Percentiles rank a stretch among this genome's conserved stretches.
Evolutionary conservation across 2,113 vertebrate species (phyloP).

Genomic region (Reinhardtius hippoglossoides): DNA sequence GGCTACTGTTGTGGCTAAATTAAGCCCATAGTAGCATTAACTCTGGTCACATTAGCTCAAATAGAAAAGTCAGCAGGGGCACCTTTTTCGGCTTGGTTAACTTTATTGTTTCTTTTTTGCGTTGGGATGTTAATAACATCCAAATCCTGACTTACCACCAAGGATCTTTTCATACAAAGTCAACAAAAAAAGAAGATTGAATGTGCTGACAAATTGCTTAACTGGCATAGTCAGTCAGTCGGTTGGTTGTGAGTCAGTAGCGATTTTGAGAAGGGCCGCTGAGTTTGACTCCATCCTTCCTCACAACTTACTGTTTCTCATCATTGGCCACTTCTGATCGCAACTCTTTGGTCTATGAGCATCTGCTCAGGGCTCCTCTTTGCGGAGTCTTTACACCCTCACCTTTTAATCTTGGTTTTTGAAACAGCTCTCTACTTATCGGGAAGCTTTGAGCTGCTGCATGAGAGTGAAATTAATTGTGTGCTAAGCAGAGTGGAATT

Average conservation of each 20-base stretch:
- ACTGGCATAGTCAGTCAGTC: constrained; percentile 29
- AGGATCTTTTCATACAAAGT: constrained; percentile 71
- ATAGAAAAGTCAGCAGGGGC: constrained; percentile 83
- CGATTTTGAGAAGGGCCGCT: not conserved
- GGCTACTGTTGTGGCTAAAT: constrained; percentile 81
- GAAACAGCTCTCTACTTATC: constrained; percentile 65
- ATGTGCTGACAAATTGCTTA: constrained; percentile 58
- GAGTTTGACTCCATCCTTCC: constrained; percentile 37
- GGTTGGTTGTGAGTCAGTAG: constrained; percentile 15
- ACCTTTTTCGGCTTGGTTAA: constrained; percentile 80
- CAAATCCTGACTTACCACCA: constrained; percentile 75
- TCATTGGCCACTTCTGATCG: constrained; percentile 51
- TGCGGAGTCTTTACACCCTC: constrained; percentile 56
- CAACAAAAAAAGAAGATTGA: constrained; percentile 66
- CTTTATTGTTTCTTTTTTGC: constrained; percentile 81
- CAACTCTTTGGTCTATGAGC: constrained; percentile 56
- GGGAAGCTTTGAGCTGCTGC: constrained; percentile 64
- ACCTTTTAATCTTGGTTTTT: constrained; percentile 75
- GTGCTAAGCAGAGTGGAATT: constrained; percentile 84
- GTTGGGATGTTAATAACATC: constrained; percentile 72
- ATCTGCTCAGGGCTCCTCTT: constrained; percentile 72
- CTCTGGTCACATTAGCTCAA: constrained; percentile 77
- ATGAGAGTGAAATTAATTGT: constrained; percentile 81
- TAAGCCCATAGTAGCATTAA: constrained; percentile 81
- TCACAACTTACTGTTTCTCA: constrained; percentile 46